Conservation (phyloP, 2,113 vertebrate genomes). For the Irena cyanogastra region DNA sequence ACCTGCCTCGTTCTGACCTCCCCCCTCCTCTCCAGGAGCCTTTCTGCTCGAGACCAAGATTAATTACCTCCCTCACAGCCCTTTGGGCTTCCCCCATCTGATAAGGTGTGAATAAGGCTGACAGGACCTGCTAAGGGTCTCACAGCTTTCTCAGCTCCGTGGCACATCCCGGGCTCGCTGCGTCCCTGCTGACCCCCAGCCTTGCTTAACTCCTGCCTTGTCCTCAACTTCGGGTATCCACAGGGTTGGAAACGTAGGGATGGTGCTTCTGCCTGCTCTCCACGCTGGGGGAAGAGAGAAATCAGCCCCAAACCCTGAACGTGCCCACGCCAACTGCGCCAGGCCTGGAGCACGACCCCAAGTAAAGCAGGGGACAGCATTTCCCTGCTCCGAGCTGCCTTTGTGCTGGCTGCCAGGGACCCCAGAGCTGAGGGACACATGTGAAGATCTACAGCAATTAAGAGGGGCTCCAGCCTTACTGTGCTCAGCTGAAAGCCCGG, state of each 20-base stretch:
- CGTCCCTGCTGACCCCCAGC: not conserved
- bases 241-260: fast-evolving
- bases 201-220: not conserved
- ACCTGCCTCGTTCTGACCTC: not conserved
- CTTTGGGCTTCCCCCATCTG: conserved; percentile 67
- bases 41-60: conserved; percentile 42
- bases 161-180: not conserved
- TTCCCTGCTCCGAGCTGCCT: not conserved
- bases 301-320: not conserved
- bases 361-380: not conserved
- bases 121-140: conserved; percentile 62
- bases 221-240: not conserved
- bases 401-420: not conserved
- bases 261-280: not conserved
- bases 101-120: conserved; percentile 68
- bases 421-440: not conserved
- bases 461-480: not conserved
- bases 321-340: fast-evolving
- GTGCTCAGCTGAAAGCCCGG: conserved; percentile 23
- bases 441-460: conserved; percentile 12
- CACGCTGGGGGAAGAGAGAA: not conserved
- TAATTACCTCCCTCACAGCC: conserved; percentile 50
- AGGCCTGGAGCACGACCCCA: not conserved
- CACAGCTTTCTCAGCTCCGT: conserved; percentile 18
- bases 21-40: not conserved